These are phyloP conservation scores for Bos javanicus DNA, from an alignment of 2,113 vertebrate genomes.

Conservation along the genomic window DNA sequence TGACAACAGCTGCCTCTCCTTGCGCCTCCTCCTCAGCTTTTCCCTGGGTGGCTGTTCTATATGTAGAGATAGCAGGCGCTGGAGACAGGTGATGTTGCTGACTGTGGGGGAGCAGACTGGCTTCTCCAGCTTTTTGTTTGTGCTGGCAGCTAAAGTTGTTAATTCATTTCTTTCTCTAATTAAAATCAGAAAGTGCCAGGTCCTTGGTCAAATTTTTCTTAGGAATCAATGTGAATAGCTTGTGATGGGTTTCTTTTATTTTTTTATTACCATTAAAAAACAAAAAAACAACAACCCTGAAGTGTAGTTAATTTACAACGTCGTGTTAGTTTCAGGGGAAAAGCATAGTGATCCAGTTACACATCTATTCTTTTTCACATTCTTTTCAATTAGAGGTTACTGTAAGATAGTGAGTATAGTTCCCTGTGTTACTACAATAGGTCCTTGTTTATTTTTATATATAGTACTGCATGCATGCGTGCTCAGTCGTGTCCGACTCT, in stretches of 20 bases:
- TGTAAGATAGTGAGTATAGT: background rate
- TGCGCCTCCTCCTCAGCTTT: conserved; percentile 5
- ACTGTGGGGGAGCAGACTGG: background rate
- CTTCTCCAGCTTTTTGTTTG: conserved; percentile 55
- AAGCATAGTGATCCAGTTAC: background rate
- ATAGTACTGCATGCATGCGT: background rate
- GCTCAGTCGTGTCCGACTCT: rapidly evolving
- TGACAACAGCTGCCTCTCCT: background rate
- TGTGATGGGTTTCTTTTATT: background rate
- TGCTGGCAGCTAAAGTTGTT: conserved; percentile 59
- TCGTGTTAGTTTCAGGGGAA: background rate
- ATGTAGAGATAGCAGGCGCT: conserved; percentile 32
- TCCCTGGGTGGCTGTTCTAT: conserved; percentile 42
- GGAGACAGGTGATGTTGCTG: conserved; percentile 48
- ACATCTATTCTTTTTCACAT: background rate
- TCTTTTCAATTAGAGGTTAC: background rate
- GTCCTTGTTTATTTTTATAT: background rate
- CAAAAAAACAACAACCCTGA: background rate
- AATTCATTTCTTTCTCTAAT: conserved; percentile 57
- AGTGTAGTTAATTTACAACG: background rate
- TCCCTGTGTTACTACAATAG: background rate
- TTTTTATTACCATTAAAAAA: background rate
- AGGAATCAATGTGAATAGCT: background rate
- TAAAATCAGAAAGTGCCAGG: conserved; percentile 49
- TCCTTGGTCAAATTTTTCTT: conserved; percentile 37